A percentile compares a stretch with the other conserved stretches of the same genome.
Evolutionary conservation across 2,888 invertebrate genomes (phyloP).

Genomic region (Athripsodes cinereus): DNA sequence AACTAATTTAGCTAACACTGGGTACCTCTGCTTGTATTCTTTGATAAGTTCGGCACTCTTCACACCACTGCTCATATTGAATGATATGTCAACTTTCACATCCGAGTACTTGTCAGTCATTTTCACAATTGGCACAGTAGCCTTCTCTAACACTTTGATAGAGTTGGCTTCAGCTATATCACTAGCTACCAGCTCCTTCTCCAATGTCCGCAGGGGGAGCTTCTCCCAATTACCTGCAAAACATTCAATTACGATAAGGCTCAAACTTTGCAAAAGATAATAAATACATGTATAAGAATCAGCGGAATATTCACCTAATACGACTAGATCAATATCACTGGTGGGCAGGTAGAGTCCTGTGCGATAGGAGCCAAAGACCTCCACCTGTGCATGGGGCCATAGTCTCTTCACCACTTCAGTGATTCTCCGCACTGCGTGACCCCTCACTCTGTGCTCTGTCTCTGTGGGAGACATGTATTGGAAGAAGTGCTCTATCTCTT

Average conservation of each 20-base stretch:
- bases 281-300: no score
- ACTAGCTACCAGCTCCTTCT: slow-evolving; percentile 82
- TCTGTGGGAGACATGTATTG: slow-evolving; percentile 89
- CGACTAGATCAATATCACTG: slow-evolving; percentile 68
- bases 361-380: slow-evolving; percentile 96
- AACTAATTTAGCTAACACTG: slow-evolving; percentile 88
- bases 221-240: slow-evolving; percentile 77
- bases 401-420: slow-evolving; percentile 78
- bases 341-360: slow-evolving; percentile 97
- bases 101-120: slow-evolving; percentile 77
- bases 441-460: slow-evolving; percentile 84
- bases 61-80: slow-evolving; percentile 98
- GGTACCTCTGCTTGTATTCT: slow-evolving; percentile 81
- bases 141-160: slow-evolving; percentile 95
- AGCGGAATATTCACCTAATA: slow-evolving; percentile 48
- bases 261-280: not conserved
- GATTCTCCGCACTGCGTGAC: slow-evolving; percentile 85
- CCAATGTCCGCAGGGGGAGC: slow-evolving; percentile 84
- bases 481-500: slow-evolving; percentile 97
- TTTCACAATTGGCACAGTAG: slow-evolving; percentile 98
- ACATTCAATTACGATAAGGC: not conserved
- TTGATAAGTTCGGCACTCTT: slow-evolving; percentile 95
- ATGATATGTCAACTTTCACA: slow-evolving; percentile 97
- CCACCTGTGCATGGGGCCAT: slow-evolving; percentile 92
- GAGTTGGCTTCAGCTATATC: slow-evolving; percentile 85